phyloP scores from a whole-genome alignment of 2,797 vertebrate genomes.

The Falco peregrinus region DNA sequence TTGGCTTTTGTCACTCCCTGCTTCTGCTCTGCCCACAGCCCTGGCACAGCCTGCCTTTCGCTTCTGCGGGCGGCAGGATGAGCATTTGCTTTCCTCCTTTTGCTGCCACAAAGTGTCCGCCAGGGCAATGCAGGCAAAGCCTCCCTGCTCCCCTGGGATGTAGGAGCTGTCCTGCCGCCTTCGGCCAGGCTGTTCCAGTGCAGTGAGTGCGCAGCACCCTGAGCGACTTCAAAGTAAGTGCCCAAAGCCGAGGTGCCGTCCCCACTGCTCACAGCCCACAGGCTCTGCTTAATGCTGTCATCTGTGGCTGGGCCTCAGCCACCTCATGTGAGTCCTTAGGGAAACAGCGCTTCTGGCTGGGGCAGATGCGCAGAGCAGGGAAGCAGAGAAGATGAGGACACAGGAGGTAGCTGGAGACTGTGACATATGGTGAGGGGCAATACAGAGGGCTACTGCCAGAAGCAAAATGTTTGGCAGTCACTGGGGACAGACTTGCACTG shows the following conservation, averaged over 20 bases:
- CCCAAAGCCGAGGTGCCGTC: not conserved
- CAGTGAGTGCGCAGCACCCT: not conserved
- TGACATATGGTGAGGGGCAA: not conserved
- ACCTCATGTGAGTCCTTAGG: not conserved
- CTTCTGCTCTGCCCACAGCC: not conserved
- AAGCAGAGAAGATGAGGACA: rapidly evolving
- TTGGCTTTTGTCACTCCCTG: not conserved
- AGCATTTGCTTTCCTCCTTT: not conserved
- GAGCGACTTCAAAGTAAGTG: not conserved
- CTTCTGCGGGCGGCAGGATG: not conserved
- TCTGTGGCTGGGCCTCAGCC: not conserved
- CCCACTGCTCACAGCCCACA: not conserved
- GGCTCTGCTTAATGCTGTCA: not conserved
- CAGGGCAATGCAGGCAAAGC: not conserved
- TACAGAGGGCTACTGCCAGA: not conserved
- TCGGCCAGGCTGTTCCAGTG: not conserved
- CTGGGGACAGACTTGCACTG: not conserved
- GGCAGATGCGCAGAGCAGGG: not conserved
- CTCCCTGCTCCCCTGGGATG: not conserved
- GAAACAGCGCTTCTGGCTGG: not conserved
- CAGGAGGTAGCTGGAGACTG: not conserved
- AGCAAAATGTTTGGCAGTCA: not conserved
- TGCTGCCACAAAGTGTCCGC: not conserved
- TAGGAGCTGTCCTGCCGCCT: not conserved
- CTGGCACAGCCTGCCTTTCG: not conserved